Evolutionary conservation across 2,113 vertebrate species (phyloP), one percentile per base, ranked within the genome.

Genomic region (Datnioides undecimradiatus): DNA sequence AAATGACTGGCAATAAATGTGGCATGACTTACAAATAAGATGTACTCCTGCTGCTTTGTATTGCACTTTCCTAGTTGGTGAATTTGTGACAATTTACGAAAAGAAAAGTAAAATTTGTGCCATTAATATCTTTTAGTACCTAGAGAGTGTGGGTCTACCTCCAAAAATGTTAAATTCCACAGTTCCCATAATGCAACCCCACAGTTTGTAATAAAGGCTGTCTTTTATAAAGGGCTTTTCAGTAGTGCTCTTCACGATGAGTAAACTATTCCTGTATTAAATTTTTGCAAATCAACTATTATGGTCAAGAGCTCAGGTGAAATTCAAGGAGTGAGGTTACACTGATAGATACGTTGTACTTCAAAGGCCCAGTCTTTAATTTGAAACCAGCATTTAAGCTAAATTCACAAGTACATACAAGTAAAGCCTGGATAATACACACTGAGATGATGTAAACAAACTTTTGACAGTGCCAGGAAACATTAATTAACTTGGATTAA

Each of bases 401-500:
- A 27, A 59, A 38, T 51, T 51, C 52, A 0, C 33, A 4, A 16
- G 21, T 12, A 12, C 9, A 43, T 12, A 12, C 9, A 43, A 69
- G 31, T 9, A 14, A 25, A 34, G 11, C 41, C 14, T 67, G 0
- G 9, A 23, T 62, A 57, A 68, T 62, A 16, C 54, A 29, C 16
- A 4, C 48, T 11, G 7, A 45, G 2, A 16, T 60, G 27, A 64
- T 73, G 64, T 31, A 75, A 82, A 75, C 52, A 49, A 65, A 52
- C 41, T 6, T 17, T 79, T 34, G 65, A 29, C 17, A n/a, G 13
- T 41, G 41, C 16, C 38, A 19, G 13, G 34, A 63, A 29, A 43
- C 21, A 29, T 79, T 34, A 71, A 49, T 71, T 41, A 62, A 58
- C 6, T 66, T n/a, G 11, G 40, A 66, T 72, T 62, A 29, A 59